Percentiles rank a stretch among this genome's conserved stretches.
Conservation (phyloP, 2,113 vertebrate genomes). For the Lathamus discolor region DNA sequence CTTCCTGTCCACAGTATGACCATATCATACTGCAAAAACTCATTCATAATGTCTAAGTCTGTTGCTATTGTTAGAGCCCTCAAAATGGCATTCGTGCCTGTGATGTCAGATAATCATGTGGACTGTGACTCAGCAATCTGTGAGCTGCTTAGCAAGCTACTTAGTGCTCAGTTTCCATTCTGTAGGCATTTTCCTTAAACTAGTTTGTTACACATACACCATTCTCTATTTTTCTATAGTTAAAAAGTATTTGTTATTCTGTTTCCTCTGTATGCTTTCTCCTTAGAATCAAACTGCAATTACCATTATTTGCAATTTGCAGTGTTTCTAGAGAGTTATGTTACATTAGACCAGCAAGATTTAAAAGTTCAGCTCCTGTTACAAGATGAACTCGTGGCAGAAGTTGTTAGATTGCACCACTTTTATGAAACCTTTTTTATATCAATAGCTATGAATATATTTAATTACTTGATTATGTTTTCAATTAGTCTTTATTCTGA, state of each 20-base stretch:
- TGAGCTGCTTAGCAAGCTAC: neutral
- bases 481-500: neutral
- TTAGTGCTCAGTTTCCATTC: neutral
- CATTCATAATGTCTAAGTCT: neutral
- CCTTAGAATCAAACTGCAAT: neutral
- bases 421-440: neutral
- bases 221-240: neutral
- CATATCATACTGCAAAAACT: neutral
- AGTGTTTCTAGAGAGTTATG: neutral
- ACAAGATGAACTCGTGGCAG: neutral
- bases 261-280: neutral
- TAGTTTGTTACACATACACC: rapidly evolving
- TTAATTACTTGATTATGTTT: neutral
- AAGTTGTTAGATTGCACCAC: neutral
- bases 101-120: neutral
- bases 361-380: neutral
- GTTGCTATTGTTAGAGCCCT: neutral
- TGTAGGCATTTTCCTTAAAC: neutral
- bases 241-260: neutral
- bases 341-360: neutral
- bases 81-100: neutral
- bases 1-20: neutral
- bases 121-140: slow-evolving; percentile 42
- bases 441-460: neutral
- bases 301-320: neutral